Percentiles rank a stretch among this genome's conserved stretches.
Evolutionary conservation across 2,113 vertebrate genomes (phyloP).

Genomic region (Melanostigma gelatinosum): DNA sequence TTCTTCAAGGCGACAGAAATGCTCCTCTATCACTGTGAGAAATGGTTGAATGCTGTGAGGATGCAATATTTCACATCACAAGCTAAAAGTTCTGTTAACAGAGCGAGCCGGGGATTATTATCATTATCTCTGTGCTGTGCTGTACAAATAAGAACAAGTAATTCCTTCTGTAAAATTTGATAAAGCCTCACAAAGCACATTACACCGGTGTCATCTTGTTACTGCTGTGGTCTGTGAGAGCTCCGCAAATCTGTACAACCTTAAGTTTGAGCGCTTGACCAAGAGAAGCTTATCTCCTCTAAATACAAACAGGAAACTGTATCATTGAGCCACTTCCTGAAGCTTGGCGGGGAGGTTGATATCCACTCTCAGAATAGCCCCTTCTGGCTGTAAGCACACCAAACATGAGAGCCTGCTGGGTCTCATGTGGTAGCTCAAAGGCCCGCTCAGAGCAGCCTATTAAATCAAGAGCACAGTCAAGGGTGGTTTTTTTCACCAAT

Average conservation of each 20-base stretch:
- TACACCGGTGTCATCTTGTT: background rate
- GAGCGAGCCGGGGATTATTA: background rate
- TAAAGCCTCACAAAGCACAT: background rate
- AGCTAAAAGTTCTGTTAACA: background rate
- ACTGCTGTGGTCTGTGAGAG: background rate
- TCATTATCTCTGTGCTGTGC: background rate
- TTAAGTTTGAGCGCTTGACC: background rate
- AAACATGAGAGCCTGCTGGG: conserved; percentile 33
- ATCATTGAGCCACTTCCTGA: conserved; percentile 56
- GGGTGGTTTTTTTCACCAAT: background rate
- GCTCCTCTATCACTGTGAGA: background rate
- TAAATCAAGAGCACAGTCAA: conserved; percentile 12
- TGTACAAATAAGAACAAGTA: background rate
- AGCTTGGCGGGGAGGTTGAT: conserved; percentile 30
- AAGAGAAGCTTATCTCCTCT: conserved; percentile 48
- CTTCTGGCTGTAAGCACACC: conserved; percentile 21
- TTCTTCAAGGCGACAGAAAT: background rate
- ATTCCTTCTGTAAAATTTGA: background rate
- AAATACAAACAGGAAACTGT: conserved; percentile 66
- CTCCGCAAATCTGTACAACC: conserved; percentile 19
- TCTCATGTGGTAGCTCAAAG: conserved; percentile 30
- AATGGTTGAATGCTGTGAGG: background rate
- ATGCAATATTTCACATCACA: background rate
- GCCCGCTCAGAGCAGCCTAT: conserved; percentile 4
- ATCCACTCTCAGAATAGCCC: conserved; percentile 37